Evolutionary conservation across 1,140 invertebrate species (phyloP), one percentile per base, ranked within the genome.

Genomic region (Trinorchestia longiramus): DNA sequence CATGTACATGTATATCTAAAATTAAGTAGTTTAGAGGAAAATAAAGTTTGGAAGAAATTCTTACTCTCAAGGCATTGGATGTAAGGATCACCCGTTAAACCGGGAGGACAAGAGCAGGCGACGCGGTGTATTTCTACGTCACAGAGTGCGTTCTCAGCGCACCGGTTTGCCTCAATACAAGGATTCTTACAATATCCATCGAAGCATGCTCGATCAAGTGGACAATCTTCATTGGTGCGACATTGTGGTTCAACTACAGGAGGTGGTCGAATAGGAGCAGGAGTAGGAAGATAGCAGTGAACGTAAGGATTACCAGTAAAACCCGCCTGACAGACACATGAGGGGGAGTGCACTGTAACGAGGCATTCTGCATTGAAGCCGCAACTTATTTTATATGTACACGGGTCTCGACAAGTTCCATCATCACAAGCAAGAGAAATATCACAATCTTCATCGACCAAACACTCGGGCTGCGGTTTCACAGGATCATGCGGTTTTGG

Each of bases 261-360:
- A 97, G 88, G 98, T 98, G 95, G 97, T 98, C 1, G 98, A 97
- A 97, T 98, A 99, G 43, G 98, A 98, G 96, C 98, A 98, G 96
- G 95, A 77, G 96, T 95, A 87, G 96, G 95, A 57, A 98, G 97
- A 0, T 98, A 98, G 97, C 99, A 99, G 44, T 98, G 98, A 95
- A 98, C 98, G 97, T 99, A 99, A 17, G 99, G 99, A 98, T 99
- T 99, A 96, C 99, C 99, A 96, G 97, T 98, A 11, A 98, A 98
- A 36, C 98, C 98, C 91, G 98, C 98, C 97, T 99, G 98, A 97
- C 99, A 99, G 96, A 98, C 98, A 97, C 99, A 99, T 87, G 97
- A 97, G 96, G 99, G 98, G 87, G 98, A 97, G 97, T 99, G 99
- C 97, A 99, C 98, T 96, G 98, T 98, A 0, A 99, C 98, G 41